These are phyloP conservation scores for Ectemnius cavifrons DNA, from an alignment of 2,888 invertebrate species.

Conservation along the genomic window DNA sequence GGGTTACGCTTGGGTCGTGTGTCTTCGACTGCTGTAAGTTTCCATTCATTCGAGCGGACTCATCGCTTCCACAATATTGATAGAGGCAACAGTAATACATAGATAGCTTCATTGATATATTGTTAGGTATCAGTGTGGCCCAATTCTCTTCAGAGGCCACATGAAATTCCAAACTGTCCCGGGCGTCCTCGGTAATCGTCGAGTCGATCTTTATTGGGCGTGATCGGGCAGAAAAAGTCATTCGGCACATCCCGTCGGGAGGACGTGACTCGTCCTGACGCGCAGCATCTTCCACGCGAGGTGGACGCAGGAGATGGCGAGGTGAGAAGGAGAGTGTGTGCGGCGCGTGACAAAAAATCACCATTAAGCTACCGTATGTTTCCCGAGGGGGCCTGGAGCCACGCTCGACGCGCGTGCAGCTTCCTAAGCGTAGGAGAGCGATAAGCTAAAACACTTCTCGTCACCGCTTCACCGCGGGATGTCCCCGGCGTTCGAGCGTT, in stretches of 20 bases:
- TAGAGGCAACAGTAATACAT: too few relatives aligned
- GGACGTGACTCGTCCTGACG: constrained; percentile 8
- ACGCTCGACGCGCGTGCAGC: constrained; percentile 39
- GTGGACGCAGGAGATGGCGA: constrained; percentile 11
- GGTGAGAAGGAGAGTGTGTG: constrained; percentile 59
- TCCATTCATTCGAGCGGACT: not conserved
- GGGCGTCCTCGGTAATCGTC: not conserved
- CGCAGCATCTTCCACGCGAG: not conserved
- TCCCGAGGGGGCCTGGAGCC: constrained; percentile 65
- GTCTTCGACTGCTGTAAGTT: too few relatives aligned
- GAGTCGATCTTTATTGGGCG: constrained; percentile 18
- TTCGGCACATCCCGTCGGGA: not conserved
- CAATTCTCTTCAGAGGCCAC: too few relatives aligned
- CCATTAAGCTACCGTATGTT: constrained; percentile 74
- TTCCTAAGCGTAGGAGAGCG: constrained; percentile 72
- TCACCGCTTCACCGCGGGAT: constrained; percentile 44
- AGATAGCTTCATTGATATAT: too few relatives aligned
- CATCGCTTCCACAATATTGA: too few relatives aligned
- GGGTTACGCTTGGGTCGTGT: too few relatives aligned
- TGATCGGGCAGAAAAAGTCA: constrained; percentile 17
- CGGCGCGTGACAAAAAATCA: constrained; percentile 68
- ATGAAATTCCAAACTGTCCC: not conserved
- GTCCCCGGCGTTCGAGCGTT: constrained; percentile 14
- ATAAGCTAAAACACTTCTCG: constrained; percentile 75
- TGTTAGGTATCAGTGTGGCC: too few relatives aligned